Conservation (phyloP, 2,888 invertebrate genomes). For the Drosophila peninsularis region DNA sequence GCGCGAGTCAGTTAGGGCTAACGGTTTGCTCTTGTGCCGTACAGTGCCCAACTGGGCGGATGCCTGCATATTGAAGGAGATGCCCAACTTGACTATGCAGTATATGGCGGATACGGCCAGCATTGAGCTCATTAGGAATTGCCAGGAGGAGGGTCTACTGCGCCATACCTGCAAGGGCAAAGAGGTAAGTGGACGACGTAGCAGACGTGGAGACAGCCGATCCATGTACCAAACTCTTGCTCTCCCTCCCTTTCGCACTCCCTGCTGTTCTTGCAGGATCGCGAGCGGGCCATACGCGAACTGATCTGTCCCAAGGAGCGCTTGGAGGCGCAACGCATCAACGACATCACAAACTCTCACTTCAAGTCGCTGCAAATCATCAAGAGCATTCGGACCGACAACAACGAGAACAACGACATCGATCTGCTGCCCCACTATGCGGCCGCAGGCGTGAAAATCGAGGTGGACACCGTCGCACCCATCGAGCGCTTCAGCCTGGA, state of each 20-base stretch:
- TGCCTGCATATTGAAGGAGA: constrained; percentile 89
- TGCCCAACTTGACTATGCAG: constrained; percentile 90
- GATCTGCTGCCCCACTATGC: constrained; percentile 71
- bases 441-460: constrained; percentile 48
- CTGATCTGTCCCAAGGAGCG: constrained; percentile 82
- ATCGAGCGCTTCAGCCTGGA: constrained; percentile 76
- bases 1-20: neutral
- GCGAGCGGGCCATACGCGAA: constrained; percentile 77
- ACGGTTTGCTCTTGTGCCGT: constrained; percentile 1
- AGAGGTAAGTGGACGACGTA: constrained; percentile 86
- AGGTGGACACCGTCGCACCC: constrained; percentile 42
- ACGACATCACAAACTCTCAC: constrained; percentile 83
- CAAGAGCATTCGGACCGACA: constrained; percentile 83
- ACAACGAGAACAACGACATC: constrained; percentile 84
- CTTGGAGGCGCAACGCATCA: constrained; percentile 82
- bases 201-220: neutral
- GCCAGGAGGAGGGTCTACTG: constrained; percentile 90
- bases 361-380: constrained; percentile 84
- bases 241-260: neutral
- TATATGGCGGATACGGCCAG: constrained; percentile 92
- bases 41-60: constrained; percentile 92
- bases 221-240: neutral
- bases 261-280: constrained; percentile 66
- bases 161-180: constrained; percentile 91
- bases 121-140: constrained; percentile 90